Conservation (phyloP, 2,888 invertebrate species). For the Spodoptera exigua region DNA sequence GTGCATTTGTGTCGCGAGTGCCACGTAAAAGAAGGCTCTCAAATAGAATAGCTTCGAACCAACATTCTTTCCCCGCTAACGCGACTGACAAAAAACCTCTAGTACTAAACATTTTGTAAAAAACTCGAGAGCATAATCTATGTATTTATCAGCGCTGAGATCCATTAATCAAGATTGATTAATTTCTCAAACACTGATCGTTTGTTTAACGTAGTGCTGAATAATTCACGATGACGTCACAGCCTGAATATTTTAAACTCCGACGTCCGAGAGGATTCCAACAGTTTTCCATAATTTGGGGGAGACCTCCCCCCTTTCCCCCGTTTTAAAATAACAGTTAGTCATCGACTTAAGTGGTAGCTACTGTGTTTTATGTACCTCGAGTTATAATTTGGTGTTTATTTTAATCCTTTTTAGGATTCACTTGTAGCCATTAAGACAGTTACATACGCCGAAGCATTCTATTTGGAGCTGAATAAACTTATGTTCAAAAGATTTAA, state of each 20-base stretch:
- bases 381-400: slow-evolving; percentile 5
- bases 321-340: slow-evolving; percentile 34
- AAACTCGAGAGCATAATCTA: slow-evolving; percentile 23
- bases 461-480: too few species aligned
- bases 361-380: slow-evolving; percentile 3
- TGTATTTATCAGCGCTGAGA: slow-evolving; percentile 33
- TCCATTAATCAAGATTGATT: slow-evolving; percentile 53
- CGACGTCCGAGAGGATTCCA: slow-evolving; percentile 11
- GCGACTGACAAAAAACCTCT: slow-evolving; percentile 8
- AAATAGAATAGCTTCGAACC: too few species aligned
- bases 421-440: too few species aligned
- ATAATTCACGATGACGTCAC: slow-evolving; percentile 51
- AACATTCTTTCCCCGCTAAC: too few species aligned
- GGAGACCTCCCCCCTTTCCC: neutral
- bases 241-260: slow-evolving; percentile 49
- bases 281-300: slow-evolving; percentile 46
- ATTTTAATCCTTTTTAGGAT: neutral
- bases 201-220: slow-evolving; percentile 46
- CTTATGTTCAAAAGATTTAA: too few species aligned
- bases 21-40: too few species aligned
- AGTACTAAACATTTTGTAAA: slow-evolving; percentile 21
- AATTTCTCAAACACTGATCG: slow-evolving; percentile 41
- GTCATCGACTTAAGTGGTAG: slow-evolving; percentile 24
- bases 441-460: too few species aligned
- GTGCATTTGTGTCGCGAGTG: too few species aligned